Evolutionary conservation across 2,113 vertebrate genomes (phyloP).

Genomic region (Xiphophorus couchianus): DNA sequence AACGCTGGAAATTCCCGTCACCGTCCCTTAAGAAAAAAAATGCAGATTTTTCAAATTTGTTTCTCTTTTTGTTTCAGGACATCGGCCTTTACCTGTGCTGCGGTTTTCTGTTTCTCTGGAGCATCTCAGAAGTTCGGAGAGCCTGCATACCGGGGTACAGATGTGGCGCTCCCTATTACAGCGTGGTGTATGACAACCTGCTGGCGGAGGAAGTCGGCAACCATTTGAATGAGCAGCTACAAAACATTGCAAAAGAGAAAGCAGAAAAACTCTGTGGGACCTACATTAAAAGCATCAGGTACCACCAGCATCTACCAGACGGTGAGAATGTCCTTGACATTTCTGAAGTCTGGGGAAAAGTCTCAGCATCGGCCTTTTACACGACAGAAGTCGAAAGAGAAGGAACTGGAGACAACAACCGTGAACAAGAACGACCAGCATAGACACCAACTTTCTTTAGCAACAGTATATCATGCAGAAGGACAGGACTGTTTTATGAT

Average conservation of each 20-base stretch:
- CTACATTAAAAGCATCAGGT: accelerated
- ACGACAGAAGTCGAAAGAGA: too few species aligned
- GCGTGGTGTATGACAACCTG: neutral
- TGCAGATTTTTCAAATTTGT: neutral
- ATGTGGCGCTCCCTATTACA: constrained; percentile 8
- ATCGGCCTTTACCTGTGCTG: neutral
- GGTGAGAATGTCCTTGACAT: accelerated
- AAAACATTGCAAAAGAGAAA: neutral
- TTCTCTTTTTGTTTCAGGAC: constrained; percentile 3
- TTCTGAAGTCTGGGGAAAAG: neutral
- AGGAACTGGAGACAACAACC: neutral
- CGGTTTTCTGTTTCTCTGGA: neutral
- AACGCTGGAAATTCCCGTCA: neutral
- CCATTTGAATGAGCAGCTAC: neutral
- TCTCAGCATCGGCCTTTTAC: constrained; percentile 11
- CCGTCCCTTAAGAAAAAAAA: neutral
- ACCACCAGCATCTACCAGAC: accelerated
- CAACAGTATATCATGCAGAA: neutral
- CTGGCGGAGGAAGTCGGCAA: constrained; percentile 9
- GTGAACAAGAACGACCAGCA: too few species aligned
- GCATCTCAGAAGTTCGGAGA: neutral
- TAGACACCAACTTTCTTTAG: neutral
- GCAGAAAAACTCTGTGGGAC: neutral
- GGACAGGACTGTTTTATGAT: neutral
- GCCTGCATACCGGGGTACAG: accelerated